phyloP scores from a whole-genome alignment of 2,113 vertebrate genomes.

The Pholis gunnellus region DNA sequence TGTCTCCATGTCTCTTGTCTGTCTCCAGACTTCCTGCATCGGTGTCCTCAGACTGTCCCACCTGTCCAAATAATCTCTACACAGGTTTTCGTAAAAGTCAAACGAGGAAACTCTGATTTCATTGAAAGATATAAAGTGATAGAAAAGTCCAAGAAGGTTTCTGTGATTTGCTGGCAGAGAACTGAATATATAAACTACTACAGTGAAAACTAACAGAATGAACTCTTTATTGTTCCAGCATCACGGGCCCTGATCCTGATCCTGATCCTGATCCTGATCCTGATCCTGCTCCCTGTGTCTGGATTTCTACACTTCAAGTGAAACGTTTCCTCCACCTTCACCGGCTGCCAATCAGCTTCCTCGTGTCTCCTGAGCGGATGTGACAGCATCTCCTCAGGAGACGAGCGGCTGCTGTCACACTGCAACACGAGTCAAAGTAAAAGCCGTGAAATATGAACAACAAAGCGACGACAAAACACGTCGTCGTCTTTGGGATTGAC shows the following conservation, averaged over 20 bases:
- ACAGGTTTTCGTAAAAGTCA: no score
- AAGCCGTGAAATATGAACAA: conserved; percentile 56
- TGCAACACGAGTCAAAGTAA: conserved; percentile 38
- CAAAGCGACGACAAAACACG: conserved; percentile 16
- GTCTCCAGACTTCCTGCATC: no score
- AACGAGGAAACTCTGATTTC: no score
- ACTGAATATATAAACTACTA: no score
- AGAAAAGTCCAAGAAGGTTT: no score
- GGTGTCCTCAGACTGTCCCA: no score
- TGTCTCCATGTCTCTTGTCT: no score
- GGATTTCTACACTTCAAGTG: conserved; percentile 1
- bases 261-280: background rate
- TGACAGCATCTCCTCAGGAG: conserved; percentile 40
- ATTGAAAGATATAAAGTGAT: no score
- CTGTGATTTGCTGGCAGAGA: no score
- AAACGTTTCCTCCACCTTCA: conserved; percentile 13
- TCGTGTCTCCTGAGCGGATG: conserved; percentile 8
- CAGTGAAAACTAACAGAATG: no score
- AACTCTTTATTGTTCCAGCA: background rate
- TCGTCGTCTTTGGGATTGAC: background rate
- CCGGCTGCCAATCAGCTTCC: conserved; percentile 4
- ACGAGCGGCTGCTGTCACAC: conserved; percentile 52
- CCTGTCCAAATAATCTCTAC: no score
- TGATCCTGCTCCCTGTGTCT: background rate
- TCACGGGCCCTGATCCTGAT: background rate